These are phyloP conservation scores for Ischnura elegans DNA, from an alignment of 2,888 invertebrate genomes.

Conservation along the genomic window DNA sequence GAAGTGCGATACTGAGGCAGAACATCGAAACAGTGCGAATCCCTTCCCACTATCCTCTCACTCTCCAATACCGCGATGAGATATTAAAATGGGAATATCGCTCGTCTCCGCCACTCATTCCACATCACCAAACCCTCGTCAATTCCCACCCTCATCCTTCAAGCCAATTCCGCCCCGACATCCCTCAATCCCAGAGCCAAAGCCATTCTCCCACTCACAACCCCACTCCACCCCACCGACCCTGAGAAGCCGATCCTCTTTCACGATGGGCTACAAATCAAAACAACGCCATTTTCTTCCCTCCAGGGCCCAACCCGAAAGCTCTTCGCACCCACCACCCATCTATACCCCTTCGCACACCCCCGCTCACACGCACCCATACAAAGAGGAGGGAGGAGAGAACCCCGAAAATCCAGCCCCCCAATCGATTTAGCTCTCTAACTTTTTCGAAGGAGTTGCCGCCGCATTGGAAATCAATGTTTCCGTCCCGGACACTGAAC, in stretches of 20 bases:
- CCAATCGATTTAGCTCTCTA: slow-evolving; percentile 57
- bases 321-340: background rate
- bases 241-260: slow-evolving; percentile 35
- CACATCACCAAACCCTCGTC: background rate
- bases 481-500: slow-evolving; percentile 59
- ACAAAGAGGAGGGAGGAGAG: background rate
- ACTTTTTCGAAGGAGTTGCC: slow-evolving; percentile 64
- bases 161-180: background rate
- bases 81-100: no score
- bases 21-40: no score
- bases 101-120: no score
- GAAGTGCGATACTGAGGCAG: no score
- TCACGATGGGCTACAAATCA: slow-evolving; percentile 56
- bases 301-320: background rate
- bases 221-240: background rate
- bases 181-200: background rate
- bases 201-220: background rate
- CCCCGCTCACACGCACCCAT: no score
- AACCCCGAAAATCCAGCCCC: slow-evolving; percentile 47
- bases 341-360: background rate
- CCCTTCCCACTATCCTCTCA: no score
- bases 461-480: slow-evolving; percentile 61
- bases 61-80: no score
- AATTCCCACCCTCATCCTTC: background rate
- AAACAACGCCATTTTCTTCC: slow-evolving; percentile 57